Evolutionary conservation across 2,888 invertebrate species (phyloP).

Genomic region (Malthinus seriepunctatus): DNA sequence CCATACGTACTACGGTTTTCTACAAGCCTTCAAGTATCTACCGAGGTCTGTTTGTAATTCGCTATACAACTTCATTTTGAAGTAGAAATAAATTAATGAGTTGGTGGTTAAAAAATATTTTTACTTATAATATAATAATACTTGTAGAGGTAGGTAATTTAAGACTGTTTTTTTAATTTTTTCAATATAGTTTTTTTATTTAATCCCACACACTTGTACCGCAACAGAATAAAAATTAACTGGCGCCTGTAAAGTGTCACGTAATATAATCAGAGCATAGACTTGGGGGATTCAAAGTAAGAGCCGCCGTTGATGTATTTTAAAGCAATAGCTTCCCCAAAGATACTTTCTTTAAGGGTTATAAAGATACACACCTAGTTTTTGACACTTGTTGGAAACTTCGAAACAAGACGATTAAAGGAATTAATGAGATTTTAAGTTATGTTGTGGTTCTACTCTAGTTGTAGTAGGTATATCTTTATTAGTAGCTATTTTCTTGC

Average conservation of each 20-base stretch:
- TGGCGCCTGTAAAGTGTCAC: conserved; percentile 33
- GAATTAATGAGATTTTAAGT: not conserved
- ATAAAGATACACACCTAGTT: conserved; percentile 1
- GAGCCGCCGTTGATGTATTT: conserved; percentile 17
- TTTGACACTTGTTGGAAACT: not conserved
- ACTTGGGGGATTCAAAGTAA: conserved; percentile 25
- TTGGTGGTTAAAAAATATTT: too few relatives aligned
- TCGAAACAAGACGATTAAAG: not conserved
- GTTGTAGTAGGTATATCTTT: too few relatives aligned
- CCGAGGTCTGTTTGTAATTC: not conserved
- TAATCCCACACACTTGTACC: not conserved
- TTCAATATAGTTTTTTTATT: too few relatives aligned
- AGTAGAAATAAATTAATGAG: too few relatives aligned
- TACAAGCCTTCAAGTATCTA: too few relatives aligned
- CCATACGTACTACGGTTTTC: not conserved
- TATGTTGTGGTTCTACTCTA: too few relatives aligned
- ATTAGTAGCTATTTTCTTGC: too few relatives aligned
- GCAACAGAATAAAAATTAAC: conserved; percentile 16
- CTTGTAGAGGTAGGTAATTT: too few relatives aligned
- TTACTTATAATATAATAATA: too few relatives aligned
- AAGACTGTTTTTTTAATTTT: too few relatives aligned
- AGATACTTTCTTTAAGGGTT: not conserved
- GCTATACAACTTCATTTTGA: not conserved
- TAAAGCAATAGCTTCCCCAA: not conserved
- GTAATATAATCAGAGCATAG: conserved; percentile 27